phyloP scores from a whole-genome alignment of 64 coral and sea anemone genomes.

The Stichodactyla helianthus region DNA sequence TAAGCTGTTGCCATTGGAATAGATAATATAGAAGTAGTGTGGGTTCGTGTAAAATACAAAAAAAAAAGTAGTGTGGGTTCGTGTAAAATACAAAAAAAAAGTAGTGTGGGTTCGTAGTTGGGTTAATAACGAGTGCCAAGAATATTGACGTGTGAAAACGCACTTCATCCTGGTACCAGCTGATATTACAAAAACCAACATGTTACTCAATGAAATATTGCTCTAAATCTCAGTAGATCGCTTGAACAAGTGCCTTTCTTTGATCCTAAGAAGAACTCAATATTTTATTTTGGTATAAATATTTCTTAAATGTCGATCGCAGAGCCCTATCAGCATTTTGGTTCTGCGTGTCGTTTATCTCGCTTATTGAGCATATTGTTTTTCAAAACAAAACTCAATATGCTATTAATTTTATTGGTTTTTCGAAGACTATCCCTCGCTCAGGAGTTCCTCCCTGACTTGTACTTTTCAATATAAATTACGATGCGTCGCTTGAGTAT shows the following conservation, averaged over 20 bases:
- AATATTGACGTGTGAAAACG: not conserved
- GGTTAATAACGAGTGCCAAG: not conserved
- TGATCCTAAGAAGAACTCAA: not conserved
- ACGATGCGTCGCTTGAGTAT: not conserved
- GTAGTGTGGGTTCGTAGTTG: not conserved
- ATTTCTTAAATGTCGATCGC: not conserved
- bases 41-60: not conserved
- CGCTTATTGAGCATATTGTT: not conserved
- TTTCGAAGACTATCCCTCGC: not conserved
- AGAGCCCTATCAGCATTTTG: not conserved
- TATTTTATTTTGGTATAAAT: not conserved
- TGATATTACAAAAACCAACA: conserved; percentile 3
- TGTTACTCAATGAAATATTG: not conserved
- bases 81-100: not conserved
- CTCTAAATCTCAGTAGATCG: not conserved
- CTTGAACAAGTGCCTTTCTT: too few species aligned
- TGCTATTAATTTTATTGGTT: conserved; percentile 16
- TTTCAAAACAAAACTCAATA: conserved; percentile 1
- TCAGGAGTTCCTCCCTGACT: not conserved
- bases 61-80: not conserved
- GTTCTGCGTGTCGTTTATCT: not conserved
- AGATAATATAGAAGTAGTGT: not conserved
- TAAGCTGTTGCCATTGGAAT: not conserved
- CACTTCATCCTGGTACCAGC: not conserved
- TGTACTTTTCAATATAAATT: not conserved